phyloP scores from a whole-genome alignment of 2,797 vertebrate species.

The Zenarchopterus dispar region DNA sequence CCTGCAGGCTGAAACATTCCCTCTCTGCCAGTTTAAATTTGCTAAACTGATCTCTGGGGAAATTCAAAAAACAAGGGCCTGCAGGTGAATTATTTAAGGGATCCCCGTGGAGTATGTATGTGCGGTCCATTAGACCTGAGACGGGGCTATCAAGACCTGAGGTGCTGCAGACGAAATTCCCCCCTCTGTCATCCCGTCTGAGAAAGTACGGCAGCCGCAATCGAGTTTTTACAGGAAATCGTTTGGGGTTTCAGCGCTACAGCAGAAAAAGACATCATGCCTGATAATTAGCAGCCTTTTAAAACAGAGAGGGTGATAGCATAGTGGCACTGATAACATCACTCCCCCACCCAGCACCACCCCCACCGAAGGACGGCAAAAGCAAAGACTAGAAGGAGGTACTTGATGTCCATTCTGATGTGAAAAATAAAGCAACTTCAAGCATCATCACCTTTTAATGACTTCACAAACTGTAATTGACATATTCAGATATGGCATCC shows the following conservation, averaged over 20 bases:
- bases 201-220: constrained; percentile 18
- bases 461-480: too few relatives aligned
- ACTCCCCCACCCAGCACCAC: constrained; percentile 42
- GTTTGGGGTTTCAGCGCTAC: constrained; percentile 4
- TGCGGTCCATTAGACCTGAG: constrained; percentile 15
- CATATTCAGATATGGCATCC: too few relatives aligned
- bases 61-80: constrained; percentile 31
- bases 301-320: constrained; percentile 4
- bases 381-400: neutral
- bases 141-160: neutral
- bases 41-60: constrained; percentile 18
- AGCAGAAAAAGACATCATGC: neutral
- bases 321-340: constrained; percentile 42
- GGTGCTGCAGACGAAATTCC: constrained; percentile 27
- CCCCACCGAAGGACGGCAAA: neutral
- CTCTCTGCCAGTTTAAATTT: constrained; percentile 8
- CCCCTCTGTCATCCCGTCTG: constrained; percentile 29
- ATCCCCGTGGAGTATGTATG: constrained; percentile 38
- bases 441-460: neutral
- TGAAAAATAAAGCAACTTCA: neutral
- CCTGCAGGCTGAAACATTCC: constrained; percentile 10
- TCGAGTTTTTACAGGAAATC: constrained; percentile 28
- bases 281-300: constrained; percentile 1
- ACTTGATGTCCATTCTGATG: neutral
- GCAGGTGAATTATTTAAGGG: constrained; percentile 67